phyloP scores from a whole-genome alignment of 2,113 vertebrate genomes.

The Macrotis lagotis region DNA sequence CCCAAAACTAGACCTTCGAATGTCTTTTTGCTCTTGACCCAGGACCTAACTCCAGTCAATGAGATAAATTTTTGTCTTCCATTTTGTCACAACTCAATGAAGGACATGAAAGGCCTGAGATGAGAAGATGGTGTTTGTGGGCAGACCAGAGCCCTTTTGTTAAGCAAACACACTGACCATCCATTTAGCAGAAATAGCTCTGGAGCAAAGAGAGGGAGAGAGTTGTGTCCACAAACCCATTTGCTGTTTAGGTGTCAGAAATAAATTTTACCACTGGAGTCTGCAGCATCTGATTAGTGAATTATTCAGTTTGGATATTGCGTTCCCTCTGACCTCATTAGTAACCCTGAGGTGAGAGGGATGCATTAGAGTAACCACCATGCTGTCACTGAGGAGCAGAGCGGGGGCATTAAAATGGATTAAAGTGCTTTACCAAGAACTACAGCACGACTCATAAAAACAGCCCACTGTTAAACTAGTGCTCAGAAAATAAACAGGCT shows the following conservation, averaged over 20 bases:
- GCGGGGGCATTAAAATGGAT: constrained; percentile 88
- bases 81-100: not conserved
- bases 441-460: constrained; percentile 81
- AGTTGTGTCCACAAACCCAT: constrained; percentile 81
- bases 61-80: not conserved
- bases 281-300: constrained; percentile 90
- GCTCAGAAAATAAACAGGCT: constrained; percentile 79
- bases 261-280: constrained; percentile 90
- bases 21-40: not conserved
- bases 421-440: constrained; percentile 91
- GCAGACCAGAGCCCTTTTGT: constrained; percentile 50
- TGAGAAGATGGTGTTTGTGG: constrained; percentile 23
- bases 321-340: constrained; percentile 89
- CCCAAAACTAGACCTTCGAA: not conserved
- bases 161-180: constrained; percentile 59
- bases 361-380: constrained; percentile 90
- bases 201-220: not conserved
- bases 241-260: constrained; percentile 89
- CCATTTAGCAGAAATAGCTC: constrained; percentile 78
- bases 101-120: not conserved
- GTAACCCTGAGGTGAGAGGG: constrained; percentile 89
- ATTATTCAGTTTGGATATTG: constrained; percentile 90
- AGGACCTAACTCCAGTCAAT: not conserved
- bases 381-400: constrained; percentile 84
- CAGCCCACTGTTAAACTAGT: constrained; percentile 80